These are phyloP conservation scores for Mustela nigripes DNA, from an alignment of 2,113 vertebrate genomes.

Conservation along the genomic window DNA sequence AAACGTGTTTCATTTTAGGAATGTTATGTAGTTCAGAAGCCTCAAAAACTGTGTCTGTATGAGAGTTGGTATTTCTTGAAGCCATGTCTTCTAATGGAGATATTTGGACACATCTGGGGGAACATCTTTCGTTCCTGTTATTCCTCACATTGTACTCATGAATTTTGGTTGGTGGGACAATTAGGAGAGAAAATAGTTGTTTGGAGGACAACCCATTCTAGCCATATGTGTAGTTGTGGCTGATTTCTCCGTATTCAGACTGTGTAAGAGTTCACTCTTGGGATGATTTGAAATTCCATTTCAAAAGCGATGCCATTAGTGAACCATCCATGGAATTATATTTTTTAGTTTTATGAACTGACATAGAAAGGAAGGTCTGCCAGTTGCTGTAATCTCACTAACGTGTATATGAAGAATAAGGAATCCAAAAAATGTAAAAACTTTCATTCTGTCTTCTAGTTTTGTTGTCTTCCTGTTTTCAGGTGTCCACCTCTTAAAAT, in stretches of 20 bases:
- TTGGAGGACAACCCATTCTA: background rate
- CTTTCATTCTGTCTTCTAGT: background rate
- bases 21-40: background rate
- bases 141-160: background rate
- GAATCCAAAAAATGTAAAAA: background rate
- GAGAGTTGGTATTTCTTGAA: background rate
- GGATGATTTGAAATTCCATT: background rate
- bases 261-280: background rate
- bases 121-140: background rate
- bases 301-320: background rate
- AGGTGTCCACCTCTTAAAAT: slow-evolving; percentile 26
- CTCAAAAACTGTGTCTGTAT: background rate
- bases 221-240: background rate
- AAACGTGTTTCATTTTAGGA: slow-evolving; percentile 61
- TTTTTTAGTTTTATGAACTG: background rate
- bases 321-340: background rate
- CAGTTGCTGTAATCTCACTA: background rate
- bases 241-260: background rate
- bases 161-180: background rate
- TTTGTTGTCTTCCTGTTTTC: slow-evolving; percentile 43
- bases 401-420: slow-evolving; percentile 18
- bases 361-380: background rate
- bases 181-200: background rate
- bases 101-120: background rate
- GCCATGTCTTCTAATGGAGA: background rate